Evolutionary conservation across 2,888 invertebrate genomes (phyloP), one percentile per base, ranked within the genome.

Genomic region (Stegophylla sp.): DNA sequence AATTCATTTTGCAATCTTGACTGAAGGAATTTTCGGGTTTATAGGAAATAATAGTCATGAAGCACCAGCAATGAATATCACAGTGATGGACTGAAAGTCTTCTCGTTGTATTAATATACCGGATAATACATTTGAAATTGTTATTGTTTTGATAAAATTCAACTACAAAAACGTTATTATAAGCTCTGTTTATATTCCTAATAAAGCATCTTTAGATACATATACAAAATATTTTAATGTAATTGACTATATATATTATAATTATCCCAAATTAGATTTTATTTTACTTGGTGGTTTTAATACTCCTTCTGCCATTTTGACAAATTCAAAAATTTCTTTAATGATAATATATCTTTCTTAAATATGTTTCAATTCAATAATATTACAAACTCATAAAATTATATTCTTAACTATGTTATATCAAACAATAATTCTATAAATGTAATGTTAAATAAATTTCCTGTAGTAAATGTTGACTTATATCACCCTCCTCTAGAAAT

Each of bases 271-370:
- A 4, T 15, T 10, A 45, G 43, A 43, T 43, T 43, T 43, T 53
- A 53, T 53, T 53, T 53, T 56, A 56, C 56, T 56, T 56, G 56
- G 56, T n/a, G 56, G n/a, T 56, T 56, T 56, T 20, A 56, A 56
- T 56, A 56, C n/a, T n/a, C 56, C 56, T 10, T 56, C 56, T 15
- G 56, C 56, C 56, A 56, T 56, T 10, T 23, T 20, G 12, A 10
- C 12, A 10, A 56, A 56, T 56, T 15, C 56, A 56, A 56, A 56
- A 56, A 56, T 10, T 34, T 34, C 34, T 34, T 34, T 34, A 5
- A 5, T 34, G 34, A 34, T 7, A 34, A 34, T 7, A 34, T 34
- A 5, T 56, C 23, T n/a, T 56, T 56, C 23, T 56, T 56, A 45
- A 45, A 56, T 56, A 56, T 56, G 56, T 56, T 20, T 56, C 20